These are phyloP conservation scores for Leguminivora glycinivorella DNA, from an alignment of 1,140 invertebrate species.

Conservation along the genomic window DNA sequence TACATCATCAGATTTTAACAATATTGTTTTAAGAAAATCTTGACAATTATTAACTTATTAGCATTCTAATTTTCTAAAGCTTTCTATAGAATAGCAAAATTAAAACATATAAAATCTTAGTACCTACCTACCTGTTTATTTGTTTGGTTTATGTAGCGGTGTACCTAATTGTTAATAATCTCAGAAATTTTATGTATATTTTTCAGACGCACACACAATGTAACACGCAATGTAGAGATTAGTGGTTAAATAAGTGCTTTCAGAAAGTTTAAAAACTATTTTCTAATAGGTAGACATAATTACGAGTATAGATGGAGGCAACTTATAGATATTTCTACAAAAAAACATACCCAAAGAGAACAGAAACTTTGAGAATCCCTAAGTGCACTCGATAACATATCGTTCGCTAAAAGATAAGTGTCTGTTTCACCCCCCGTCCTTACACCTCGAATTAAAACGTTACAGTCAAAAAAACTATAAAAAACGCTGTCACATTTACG, in stretches of 20 bases:
- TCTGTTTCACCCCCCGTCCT: slow-evolving; percentile 15
- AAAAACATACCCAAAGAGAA: background rate
- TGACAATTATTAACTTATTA: background rate
- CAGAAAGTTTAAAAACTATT: no score
- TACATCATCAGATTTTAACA: no score
- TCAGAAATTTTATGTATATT: no score
- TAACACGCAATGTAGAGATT: no score
- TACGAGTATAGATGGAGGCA: no score
- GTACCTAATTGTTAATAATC: no score
- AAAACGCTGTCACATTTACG: slow-evolving; percentile 29
- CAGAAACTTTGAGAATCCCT: slow-evolving; percentile 20
- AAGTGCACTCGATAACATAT: slow-evolving; percentile 23
- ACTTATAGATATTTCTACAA: no score
- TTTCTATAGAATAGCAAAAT: background rate
- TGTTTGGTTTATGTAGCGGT: no score
- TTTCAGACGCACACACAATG: no score
- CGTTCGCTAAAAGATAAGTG: slow-evolving; percentile 29
- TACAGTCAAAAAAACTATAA: slow-evolving; percentile 28
- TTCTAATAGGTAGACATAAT: no score
- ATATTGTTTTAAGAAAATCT: background rate
- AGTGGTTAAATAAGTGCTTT: no score
- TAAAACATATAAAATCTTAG: background rate
- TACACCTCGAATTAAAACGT: slow-evolving; percentile 27
- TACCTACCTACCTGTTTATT: no score
- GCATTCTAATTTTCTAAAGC: background rate